These are phyloP conservation scores for Villa cingulata DNA, from an alignment of 2,888 invertebrate species.

Conservation along the genomic window DNA sequence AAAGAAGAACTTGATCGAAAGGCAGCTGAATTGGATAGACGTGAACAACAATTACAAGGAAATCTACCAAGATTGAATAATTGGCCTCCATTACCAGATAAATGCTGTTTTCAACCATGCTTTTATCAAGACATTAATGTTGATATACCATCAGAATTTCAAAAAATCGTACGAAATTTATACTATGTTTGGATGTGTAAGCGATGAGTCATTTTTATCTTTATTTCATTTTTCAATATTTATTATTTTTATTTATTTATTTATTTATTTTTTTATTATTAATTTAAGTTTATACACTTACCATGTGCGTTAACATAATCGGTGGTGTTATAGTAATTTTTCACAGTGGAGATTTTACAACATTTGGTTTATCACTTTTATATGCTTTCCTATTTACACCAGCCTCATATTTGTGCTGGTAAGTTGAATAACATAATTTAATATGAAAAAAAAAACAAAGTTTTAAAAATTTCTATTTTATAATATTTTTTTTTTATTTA, in stretches of 20 bases:
- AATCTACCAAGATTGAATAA: slow-evolving; percentile 71
- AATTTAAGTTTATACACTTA: slow-evolving; percentile 78
- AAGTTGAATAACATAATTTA: slow-evolving; percentile 10
- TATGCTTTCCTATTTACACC: slow-evolving; percentile 87
- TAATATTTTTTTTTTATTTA: slow-evolving; percentile 12
- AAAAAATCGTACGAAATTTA: slow-evolving; percentile 83
- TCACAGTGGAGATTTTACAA: slow-evolving; percentile 44
- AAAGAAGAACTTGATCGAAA: slow-evolving; percentile 86
- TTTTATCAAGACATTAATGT: slow-evolving; percentile 99
- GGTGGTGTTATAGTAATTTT: slow-evolving; percentile 71
- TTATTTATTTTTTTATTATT: slow-evolving; percentile 4
- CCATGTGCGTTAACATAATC: slow-evolving; percentile 73
- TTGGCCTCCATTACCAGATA: slow-evolving; percentile 94
- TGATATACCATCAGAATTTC: slow-evolving; percentile 96
- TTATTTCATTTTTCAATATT: not conserved
- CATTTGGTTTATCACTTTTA: slow-evolving; percentile 78
- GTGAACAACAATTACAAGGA: slow-evolving; percentile 69
- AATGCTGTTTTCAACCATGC: slow-evolving; percentile 90
- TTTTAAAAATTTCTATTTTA: no score
- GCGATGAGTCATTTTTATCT: slow-evolving; percentile 33
- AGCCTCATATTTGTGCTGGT: slow-evolving; percentile 95
- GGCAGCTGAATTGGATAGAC: slow-evolving; percentile 73
- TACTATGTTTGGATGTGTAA: slow-evolving; percentile 97
- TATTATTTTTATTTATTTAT: slow-evolving; percentile 6
- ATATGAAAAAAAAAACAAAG: no score